Evolutionary conservation across 2,888 invertebrate genomes (phyloP).

Genomic region (Eulithis testata): DNA sequence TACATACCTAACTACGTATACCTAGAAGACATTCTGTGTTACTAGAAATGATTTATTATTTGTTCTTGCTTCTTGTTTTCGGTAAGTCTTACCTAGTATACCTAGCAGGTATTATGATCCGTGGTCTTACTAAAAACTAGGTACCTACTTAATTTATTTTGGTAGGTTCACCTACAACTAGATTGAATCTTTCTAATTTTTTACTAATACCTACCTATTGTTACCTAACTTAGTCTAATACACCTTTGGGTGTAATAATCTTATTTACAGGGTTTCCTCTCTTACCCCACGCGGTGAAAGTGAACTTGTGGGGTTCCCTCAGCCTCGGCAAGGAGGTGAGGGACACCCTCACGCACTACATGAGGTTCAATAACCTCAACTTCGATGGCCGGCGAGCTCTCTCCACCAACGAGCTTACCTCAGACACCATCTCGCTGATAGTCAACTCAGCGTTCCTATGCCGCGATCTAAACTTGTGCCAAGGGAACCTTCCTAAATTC

Average conservation of each 20-base stretch:
- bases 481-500: slow-evolving; percentile 46
- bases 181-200: too few species aligned
- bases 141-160: too few species aligned
- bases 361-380: slow-evolving; percentile 40
- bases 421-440: slow-evolving; percentile 47
- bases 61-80: slow-evolving; percentile 32
- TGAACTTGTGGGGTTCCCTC: slow-evolving; percentile 66
- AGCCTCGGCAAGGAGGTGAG: slow-evolving; percentile 67
- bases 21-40: slow-evolving; percentile 12
- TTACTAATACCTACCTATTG: too few species aligned
- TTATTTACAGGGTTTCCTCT: slow-evolving; percentile 27
- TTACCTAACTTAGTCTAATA: too few species aligned
- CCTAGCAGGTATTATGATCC: too few species aligned
- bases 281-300: slow-evolving; percentile 53
- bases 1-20: neutral
- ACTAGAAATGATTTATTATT: slow-evolving; percentile 33
- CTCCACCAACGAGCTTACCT: neutral
- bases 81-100: slow-evolving; percentile 39
- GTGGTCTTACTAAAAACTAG: too few species aligned
- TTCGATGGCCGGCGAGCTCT: slow-evolving; percentile 15
- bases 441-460: slow-evolving; percentile 58
- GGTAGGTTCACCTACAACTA: too few species aligned
- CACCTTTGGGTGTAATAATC: neutral
- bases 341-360: slow-evolving; percentile 54
- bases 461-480: slow-evolving; percentile 57